Base-by-base conservation (phyloP, 2,888 invertebrate genomes). In the Ophonus ardosiacus region DNA sequence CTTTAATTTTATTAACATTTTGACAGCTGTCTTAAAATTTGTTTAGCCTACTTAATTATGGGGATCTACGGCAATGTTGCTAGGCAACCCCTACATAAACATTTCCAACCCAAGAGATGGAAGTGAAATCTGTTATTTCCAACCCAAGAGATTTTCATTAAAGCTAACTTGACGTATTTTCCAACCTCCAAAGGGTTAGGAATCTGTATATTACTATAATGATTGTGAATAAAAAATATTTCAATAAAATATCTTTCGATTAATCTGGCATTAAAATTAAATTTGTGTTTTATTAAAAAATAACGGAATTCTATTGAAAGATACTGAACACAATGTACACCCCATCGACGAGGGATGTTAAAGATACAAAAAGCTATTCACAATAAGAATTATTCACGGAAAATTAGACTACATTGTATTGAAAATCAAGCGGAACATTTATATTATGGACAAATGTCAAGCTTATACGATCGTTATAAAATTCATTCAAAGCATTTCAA, bases 351-450 rank as follows among this genome's bases (percentile, higher is more conserved):
- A 61, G 79, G 79, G 59, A 38, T 59, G 61, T 79, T 74, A 74
- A 40, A 17, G 18, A 43, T 18, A 18, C 17, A 74, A 18, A 74
- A 43, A 74, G 4, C 71, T 43, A 51, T 74, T 59, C 59, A 83
- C 83, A 76, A 83, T 83, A 82, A 21, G 61, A 40, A 83, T 83
- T 83, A 83, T 83, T 18, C 83, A 83, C 83, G 83, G 74, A 83
- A 76, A 74, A 83, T 83, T 83, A 74, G 21, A 59, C 17, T 21
- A 83, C 59, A 83, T 74, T 83, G 76, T 83, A 18, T 71, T 57
- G 18, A 24, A 76, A 74, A 76, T 74, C 76, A 40, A 83, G 74
- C 83, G 83, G 10, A 78, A 78, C 78, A 78, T 76, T 78, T 24
- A 74, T 43, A 51, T 78, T 24, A 74, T 43, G 71, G 71, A 74